phyloP scores from a whole-genome alignment of 2,888 invertebrate species.

The Oscheius sp. region DNA sequence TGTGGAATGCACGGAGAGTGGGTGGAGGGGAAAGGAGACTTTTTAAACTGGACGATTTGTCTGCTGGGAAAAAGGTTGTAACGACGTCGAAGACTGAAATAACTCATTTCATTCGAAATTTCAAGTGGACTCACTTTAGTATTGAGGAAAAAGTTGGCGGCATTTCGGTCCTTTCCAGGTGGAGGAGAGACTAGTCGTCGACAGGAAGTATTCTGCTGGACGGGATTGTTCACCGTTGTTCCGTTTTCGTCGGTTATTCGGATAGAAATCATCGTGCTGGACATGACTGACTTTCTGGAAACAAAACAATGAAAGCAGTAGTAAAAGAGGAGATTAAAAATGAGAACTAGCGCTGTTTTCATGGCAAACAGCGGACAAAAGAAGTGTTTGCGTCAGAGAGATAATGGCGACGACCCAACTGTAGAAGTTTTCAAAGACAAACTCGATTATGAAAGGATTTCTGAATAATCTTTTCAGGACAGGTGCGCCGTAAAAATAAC shows the following conservation, averaged over 20 bases:
- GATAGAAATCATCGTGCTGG: constrained; percentile 4
- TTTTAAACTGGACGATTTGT: background rate
- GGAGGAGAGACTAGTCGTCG: constrained; percentile 12
- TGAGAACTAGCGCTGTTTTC: background rate
- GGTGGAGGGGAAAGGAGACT: background rate
- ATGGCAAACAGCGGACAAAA: constrained; percentile 4
- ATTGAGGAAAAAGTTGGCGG: constrained; percentile 22
- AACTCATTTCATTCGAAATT: background rate
- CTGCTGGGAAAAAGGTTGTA: constrained; percentile 8
- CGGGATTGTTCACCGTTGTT: background rate
- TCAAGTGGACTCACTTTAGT: constrained; percentile 1
- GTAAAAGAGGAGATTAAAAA: background rate
- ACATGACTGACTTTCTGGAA: constrained; percentile 16
- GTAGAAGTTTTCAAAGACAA: too few relatives aligned
- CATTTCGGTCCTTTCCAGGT: background rate
- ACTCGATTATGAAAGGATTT: too few relatives aligned
- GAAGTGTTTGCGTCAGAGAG: constrained; percentile 23
- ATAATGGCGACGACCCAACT: constrained; percentile 10
- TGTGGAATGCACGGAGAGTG: constrained; percentile 5
- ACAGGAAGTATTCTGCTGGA: background rate
- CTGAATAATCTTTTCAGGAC: too few relatives aligned
- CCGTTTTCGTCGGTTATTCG: constrained; percentile 25
- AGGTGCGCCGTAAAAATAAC: too few relatives aligned
- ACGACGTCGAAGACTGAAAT: constrained; percentile 2
- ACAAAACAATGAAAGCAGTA: background rate